Conservation (phyloP, 1,140 invertebrate species). For the Drosophila subobscura region DNA sequence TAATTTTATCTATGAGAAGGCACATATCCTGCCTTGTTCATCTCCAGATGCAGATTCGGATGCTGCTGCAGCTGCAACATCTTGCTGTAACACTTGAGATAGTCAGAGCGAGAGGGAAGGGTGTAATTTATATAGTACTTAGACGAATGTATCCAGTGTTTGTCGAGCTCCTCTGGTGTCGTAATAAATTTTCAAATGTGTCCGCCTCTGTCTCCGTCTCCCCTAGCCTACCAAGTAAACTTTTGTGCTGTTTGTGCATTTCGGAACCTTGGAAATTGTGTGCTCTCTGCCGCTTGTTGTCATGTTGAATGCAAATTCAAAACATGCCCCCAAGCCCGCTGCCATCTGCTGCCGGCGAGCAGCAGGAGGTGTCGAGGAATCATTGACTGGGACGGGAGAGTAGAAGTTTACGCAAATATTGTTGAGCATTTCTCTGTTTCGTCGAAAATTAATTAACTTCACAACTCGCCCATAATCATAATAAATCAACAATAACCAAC, state of each 20-base stretch:
- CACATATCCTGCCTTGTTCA: slow-evolving; percentile 24
- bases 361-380: slow-evolving; percentile 34
- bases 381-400: slow-evolving; percentile 18
- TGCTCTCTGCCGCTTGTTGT: slow-evolving; percentile 21
- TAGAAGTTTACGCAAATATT: slow-evolving; percentile 26
- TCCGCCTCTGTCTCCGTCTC: too few species aligned
- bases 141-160: slow-evolving; percentile 7
- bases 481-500: slow-evolving; percentile 40
- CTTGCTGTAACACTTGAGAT: slow-evolving; percentile 11
- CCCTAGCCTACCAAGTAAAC: slow-evolving; percentile 31
- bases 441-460: slow-evolving; percentile 45
- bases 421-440: slow-evolving; percentile 16
- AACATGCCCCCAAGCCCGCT: slow-evolving; percentile 1
- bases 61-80: slow-evolving; percentile 9
- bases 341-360: slow-evolving; percentile 12
- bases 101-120: too few species aligned
- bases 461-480: slow-evolving; percentile 16
- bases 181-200: slow-evolving; percentile 40
- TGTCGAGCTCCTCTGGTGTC: slow-evolving; percentile 24
- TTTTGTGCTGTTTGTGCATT: slow-evolving; percentile 46
- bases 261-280: slow-evolving; percentile 25
- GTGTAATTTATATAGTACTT: slow-evolving; percentile 27
- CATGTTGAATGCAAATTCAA: slow-evolving; percentile 41
- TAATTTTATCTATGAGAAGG: slow-evolving; percentile 44
- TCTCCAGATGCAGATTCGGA: slow-evolving; percentile 13